These are phyloP conservation scores for Torymus auratus DNA, from an alignment of 2,888 invertebrate genomes.

Conservation along the genomic window DNA sequence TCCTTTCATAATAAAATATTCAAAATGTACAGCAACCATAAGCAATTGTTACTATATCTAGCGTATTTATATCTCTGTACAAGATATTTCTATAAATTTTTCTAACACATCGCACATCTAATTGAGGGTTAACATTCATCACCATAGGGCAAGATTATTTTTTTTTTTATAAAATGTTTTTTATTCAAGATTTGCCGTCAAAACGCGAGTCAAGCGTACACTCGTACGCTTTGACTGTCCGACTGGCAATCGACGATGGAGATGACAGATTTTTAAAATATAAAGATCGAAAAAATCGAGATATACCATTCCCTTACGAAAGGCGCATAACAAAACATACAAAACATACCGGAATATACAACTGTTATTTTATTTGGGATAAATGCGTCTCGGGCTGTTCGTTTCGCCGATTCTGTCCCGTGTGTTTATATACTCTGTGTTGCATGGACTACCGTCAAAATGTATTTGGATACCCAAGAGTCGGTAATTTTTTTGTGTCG, in stretches of 20 bases:
- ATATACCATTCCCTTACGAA: conserved; percentile 56
- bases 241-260: conserved; percentile 32
- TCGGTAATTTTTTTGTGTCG: conserved; percentile 30
- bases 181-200: conserved; percentile 32
- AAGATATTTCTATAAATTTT: conserved; percentile 30
- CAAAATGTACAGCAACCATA: conserved; percentile 24
- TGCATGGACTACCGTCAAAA: conserved; percentile 36
- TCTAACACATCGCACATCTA: conserved; percentile 36
- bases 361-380: conserved; percentile 56
- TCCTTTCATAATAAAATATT: conserved; percentile 23
- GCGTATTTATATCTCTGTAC: conserved; percentile 8
- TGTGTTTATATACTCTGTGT: conserved; percentile 13
- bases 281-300: conserved; percentile 47
- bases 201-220: conserved; percentile 31
- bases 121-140: conserved; percentile 51
- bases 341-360: conserved; percentile 68
- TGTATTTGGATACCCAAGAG: conserved; percentile 32
- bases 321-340: conserved; percentile 66
- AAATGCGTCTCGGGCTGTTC: conserved; percentile 61
- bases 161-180: conserved; percentile 41
- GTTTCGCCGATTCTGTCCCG: conserved; percentile 50
- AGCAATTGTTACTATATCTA: conserved; percentile 29
- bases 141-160: conserved; percentile 49
- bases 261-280: conserved; percentile 49
- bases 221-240: conserved; percentile 39